phyloP scores from a whole-genome alignment of 1,140 invertebrate species.

The Nasonia vitripennis region DNA sequence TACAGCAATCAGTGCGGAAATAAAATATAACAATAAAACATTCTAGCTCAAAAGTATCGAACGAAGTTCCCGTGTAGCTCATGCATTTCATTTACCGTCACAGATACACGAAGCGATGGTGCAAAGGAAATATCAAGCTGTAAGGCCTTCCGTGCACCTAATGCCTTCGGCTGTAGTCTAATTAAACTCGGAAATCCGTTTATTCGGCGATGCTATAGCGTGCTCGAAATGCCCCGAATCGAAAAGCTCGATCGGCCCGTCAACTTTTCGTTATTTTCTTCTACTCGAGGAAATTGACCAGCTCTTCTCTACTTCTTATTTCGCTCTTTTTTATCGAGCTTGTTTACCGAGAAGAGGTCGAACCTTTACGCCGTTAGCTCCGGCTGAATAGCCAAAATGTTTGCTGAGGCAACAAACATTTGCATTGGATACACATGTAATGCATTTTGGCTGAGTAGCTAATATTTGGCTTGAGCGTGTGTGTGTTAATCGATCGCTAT shows the following conservation, averaged over 20 bases:
- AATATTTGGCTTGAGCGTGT: too few species aligned
- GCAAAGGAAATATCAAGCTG: background rate
- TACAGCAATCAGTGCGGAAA: too few species aligned
- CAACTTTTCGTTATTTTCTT: background rate
- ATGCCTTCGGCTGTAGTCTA: conserved; percentile 17
- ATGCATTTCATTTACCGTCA: background rate
- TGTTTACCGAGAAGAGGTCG: too few species aligned
- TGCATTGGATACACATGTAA: too few species aligned
- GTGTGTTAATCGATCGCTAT: too few species aligned
- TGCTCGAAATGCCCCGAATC: background rate
- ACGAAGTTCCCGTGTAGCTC: background rate
- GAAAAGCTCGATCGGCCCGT: conserved; percentile 7
- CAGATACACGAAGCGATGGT: background rate
- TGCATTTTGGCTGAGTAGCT: too few species aligned
- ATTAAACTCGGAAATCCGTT: conserved; percentile 32
- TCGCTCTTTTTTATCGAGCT: too few species aligned
- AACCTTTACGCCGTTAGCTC: too few species aligned
- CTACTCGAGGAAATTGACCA: background rate
- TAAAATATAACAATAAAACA: too few species aligned
- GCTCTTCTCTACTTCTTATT: background rate
- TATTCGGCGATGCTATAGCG: conserved; percentile 20
- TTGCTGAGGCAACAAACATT: background rate
- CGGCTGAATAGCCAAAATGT: background rate
- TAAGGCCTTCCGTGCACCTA: background rate
- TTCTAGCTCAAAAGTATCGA: too few species aligned